A percentile compares a stretch with the other conserved stretches of the same genome.
Evolutionary conservation across 1,140 invertebrate genomes (phyloP).

Genomic region (Musca vetustissima): DNA sequence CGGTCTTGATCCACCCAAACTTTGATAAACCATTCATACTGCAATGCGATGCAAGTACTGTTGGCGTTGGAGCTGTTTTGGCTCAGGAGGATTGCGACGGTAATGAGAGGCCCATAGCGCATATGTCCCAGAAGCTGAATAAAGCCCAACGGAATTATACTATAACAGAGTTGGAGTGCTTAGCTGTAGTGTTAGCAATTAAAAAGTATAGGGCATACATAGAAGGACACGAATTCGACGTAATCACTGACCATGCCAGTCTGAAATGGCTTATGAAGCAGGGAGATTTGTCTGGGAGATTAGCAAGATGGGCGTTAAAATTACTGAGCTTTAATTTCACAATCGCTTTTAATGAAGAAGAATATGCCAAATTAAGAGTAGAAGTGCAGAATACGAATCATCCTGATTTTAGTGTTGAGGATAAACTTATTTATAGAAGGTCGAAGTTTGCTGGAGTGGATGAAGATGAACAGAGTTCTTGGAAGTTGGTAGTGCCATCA

Average conservation of each 20-base stretch:
- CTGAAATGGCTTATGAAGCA: neutral
- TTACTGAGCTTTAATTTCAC: slow-evolving; percentile 3
- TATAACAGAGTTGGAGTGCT: neutral
- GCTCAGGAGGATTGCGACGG: no score
- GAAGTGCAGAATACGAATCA: no score
- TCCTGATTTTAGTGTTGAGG: no score
- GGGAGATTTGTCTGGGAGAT: neutral
- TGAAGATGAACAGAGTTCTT: no score
- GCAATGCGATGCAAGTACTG: neutral
- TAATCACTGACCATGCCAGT: slow-evolving; percentile 1
- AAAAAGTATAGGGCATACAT: no score
- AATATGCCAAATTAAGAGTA: no score
- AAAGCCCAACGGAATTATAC: neutral
- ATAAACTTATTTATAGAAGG: no score
- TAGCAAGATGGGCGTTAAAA: slow-evolving; percentile 3
- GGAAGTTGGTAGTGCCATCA: no score
- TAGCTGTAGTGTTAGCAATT: neutral
- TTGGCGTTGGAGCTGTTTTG: neutral
- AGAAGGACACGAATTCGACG: no score
- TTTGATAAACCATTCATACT: neutral
- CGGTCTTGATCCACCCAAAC: slow-evolving; percentile 26
- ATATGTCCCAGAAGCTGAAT: neutral
- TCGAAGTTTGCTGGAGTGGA: no score
- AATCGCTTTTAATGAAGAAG: neutral
- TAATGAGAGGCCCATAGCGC: neutral